Percentiles rank a stretch among this genome's conserved stretches.
Conservation (phyloP, 2,113 vertebrate genomes). For the Nyctereutes procyonoides region DNA sequence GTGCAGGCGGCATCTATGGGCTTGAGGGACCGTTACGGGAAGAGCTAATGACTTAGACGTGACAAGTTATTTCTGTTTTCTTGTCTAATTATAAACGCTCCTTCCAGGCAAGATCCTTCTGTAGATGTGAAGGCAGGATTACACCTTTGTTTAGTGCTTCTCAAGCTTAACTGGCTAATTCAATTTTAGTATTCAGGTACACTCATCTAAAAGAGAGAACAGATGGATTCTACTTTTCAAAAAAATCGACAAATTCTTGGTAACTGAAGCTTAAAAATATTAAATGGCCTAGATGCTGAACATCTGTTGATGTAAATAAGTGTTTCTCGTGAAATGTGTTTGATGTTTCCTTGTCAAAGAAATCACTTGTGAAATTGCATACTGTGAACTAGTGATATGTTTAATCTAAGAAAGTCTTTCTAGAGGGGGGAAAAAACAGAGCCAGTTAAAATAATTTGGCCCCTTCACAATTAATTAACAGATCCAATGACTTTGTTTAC, state of each 20-base stretch:
- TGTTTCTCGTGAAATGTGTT: slow-evolving; percentile 77
- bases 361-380: slow-evolving; percentile 80
- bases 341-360: slow-evolving; percentile 78
- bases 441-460: slow-evolving; percentile 69
- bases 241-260: slow-evolving; percentile 83
- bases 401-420: slow-evolving; percentile 71
- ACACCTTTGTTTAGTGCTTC: slow-evolving; percentile 75
- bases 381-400: slow-evolving; percentile 77
- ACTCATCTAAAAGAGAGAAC: slow-evolving; percentile 81
- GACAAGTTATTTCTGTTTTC: slow-evolving; percentile 77
- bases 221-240: slow-evolving; percentile 84
- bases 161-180: slow-evolving; percentile 84
- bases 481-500: slow-evolving; percentile 79
- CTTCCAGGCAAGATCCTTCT: slow-evolving; percentile 73
- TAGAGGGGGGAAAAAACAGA: background rate
- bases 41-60: slow-evolving; percentile 42
- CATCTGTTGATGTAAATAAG: slow-evolving; percentile 87
- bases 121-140: slow-evolving; percentile 79
- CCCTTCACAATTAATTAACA: slow-evolving; percentile 79
- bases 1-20: background rate
- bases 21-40: slow-evolving; percentile 16
- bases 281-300: slow-evolving; percentile 83
- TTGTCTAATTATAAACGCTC: slow-evolving; percentile 80
- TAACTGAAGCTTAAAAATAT: slow-evolving; percentile 85
- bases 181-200: slow-evolving; percentile 84